A percentile compares a stretch with the other conserved stretches of the same genome.
Conservation (phyloP, 1,140 invertebrate species). For the Mizuhopecten yessoensis region DNA sequence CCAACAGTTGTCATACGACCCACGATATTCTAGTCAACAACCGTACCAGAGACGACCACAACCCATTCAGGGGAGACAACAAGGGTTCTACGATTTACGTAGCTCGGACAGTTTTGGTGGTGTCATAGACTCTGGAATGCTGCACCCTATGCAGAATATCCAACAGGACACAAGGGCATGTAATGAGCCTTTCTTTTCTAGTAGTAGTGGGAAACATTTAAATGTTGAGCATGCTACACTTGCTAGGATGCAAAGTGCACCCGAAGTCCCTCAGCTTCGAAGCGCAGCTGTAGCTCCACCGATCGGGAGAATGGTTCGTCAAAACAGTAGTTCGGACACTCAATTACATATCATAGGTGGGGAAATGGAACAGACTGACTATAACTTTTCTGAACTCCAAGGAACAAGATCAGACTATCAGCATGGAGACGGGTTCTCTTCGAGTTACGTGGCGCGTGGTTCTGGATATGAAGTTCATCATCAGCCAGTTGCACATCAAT, state of each 20-base stretch:
- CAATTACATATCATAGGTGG: conserved; percentile 85
- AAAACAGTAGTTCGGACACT: conserved; percentile 87
- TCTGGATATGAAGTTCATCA: background rate
- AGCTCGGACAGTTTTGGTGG: conserved; percentile 5
- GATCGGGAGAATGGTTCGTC: conserved; percentile 67
- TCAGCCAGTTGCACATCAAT: background rate
- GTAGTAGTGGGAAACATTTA: background rate
- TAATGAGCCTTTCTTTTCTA: background rate
- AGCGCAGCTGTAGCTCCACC: background rate
- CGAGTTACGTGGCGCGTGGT: conserved; percentile 29
- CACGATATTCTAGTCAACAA: conserved; percentile 56
- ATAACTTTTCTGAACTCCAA: conserved; percentile 38
- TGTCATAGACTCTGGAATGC: conserved; percentile 79
- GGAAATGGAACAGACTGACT: conserved; percentile 46
- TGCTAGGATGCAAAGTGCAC: conserved; percentile 72
- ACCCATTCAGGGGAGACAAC: conserved; percentile 36
- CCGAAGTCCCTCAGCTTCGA: conserved; percentile 57
- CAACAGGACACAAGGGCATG: background rate
- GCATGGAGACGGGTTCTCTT: conserved; percentile 24
- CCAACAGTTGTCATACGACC: conserved; percentile 60
- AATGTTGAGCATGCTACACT: conserved; percentile 64
- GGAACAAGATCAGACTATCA: background rate
- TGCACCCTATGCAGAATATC: conserved; percentile 41
- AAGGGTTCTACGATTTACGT: conserved; percentile 18
- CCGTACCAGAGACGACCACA: conserved; percentile 64